These are phyloP conservation scores for Drosophila phalerata DNA, from an alignment of 2,888 invertebrate species.

Conservation along the genomic window DNA sequence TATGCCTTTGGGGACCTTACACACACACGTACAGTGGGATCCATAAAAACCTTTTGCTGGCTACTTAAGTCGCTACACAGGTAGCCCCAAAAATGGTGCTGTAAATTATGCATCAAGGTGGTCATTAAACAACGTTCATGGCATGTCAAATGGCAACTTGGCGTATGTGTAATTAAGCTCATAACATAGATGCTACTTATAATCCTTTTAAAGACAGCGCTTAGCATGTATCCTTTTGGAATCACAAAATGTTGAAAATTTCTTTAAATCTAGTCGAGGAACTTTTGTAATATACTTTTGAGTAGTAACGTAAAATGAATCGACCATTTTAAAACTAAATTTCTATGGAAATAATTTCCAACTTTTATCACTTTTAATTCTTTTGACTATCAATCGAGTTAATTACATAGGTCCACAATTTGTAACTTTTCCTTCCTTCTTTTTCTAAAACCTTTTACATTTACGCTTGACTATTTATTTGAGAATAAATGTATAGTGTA, in stretches of 20 bases:
- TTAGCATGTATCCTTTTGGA: neutral
- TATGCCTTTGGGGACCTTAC: slow-evolving; percentile 31
- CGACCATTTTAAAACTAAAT: too few relatives aligned
- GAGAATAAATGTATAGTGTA: neutral
- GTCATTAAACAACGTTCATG: slow-evolving; percentile 58
- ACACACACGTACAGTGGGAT: slow-evolving; percentile 41
- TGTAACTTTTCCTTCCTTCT: too few relatives aligned
- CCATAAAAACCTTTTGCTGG: slow-evolving; percentile 73
- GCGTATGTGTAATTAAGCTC: slow-evolving; percentile 75
- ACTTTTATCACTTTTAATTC: too few relatives aligned
- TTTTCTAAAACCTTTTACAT: too few relatives aligned
- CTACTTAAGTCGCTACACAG: slow-evolving; percentile 67
- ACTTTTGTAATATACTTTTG: neutral
- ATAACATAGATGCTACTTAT: slow-evolving; percentile 44
- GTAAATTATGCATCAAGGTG: slow-evolving; percentile 72
- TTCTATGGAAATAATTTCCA: too few relatives aligned
- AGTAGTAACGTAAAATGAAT: too few relatives aligned
- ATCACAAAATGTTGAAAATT: neutral
- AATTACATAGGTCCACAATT: too few relatives aligned
- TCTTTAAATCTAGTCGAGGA: neutral
- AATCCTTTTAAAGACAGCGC: slow-evolving; percentile 16
- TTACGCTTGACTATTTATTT: neutral
- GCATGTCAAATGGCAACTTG: slow-evolving; percentile 59
- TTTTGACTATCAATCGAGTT: too few relatives aligned
- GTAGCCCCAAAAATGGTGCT: slow-evolving; percentile 53